Evolutionary conservation across 2,888 invertebrate genomes (phyloP), one percentile per base, ranked within the genome.

Genomic region (Eremobia ochroleuca): DNA sequence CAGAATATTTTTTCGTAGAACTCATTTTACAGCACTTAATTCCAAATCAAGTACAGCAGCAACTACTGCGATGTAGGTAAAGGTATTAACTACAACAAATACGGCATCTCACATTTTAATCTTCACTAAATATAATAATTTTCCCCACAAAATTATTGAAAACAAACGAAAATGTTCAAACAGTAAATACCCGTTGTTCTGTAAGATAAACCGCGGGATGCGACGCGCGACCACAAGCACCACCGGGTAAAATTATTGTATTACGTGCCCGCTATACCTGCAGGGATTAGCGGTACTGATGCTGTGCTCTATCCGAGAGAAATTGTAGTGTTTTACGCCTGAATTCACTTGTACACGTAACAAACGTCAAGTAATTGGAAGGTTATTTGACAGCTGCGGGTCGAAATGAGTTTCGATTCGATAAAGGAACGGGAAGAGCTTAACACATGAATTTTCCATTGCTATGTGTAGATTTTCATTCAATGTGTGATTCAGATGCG

Each of bases 141-240:
- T 59, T 55, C 37, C 9, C 64, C 65, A 72, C 64, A 75, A 74
- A 70, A 80, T 55, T 58, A 67, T 65, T 67, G 46, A 67, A 74
- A 58, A 68, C 37, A 73, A 85, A 85, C 73, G 64, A 81, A 82
- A 73, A 73, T 68, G 21, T 37, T 79, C 43, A 37, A 82, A 88
- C 90, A 85, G 90, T 88, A 89, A 73, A 85, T 76, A 65, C 72
- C 88, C 88, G 90, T 89, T 88, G 81, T 74, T 37, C 37, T 66
- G 58, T 64, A 62, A 71, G 82, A 77, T 52, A 88, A 85, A 88
- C 90, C 90, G 66, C 85, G 66, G 65, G 72, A 68, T 66, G 83
- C 69, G 82, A 85, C 72, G 88, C 71, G 79, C 88, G 61, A 89
- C 88, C 88, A 74, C 88, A 88, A 82, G 85, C 81, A 61, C 62